Percentiles rank a stretch among this genome's conserved stretches.
These are phyloP conservation scores for Leptestheria dahalacensis DNA, from an alignment of 1,140 invertebrate genomes.

Conservation along the genomic window DNA sequence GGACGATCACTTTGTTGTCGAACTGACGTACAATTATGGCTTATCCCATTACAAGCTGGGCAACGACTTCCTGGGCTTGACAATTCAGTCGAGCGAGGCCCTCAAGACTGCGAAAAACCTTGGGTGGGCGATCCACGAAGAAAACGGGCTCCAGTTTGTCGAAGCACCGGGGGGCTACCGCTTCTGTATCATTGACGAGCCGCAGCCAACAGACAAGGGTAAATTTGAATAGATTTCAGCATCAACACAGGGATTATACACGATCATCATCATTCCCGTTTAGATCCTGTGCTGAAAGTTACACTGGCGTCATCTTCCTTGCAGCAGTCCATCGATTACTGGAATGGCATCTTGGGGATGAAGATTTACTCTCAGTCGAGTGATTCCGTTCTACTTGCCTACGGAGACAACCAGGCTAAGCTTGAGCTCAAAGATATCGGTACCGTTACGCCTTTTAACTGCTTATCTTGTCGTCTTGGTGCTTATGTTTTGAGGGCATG, in stretches of 20 bases:
- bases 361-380: constrained; percentile 40
- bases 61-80: constrained; percentile 82
- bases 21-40: constrained; percentile 96
- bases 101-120: constrained; percentile 50
- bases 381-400: constrained; percentile 40
- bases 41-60: constrained; percentile 66
- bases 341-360: constrained; percentile 60
- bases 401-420: constrained; percentile 53
- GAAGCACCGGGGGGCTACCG: constrained; percentile 82
- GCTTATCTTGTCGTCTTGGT: no score
- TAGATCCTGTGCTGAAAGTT: constrained; percentile 72
- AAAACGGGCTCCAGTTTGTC: constrained; percentile 40
- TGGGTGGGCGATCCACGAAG: constrained; percentile 47
- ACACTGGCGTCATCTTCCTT: constrained; percentile 63
- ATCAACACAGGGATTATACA: neutral
- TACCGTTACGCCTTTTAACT: constrained; percentile 29
- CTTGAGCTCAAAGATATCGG: constrained; percentile 56
- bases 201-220: constrained; percentile 46
- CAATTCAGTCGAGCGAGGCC: constrained; percentile 58
- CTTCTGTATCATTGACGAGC: constrained; percentile 60
- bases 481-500: no score
- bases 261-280: constrained; percentile 17
- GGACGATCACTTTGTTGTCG: constrained; percentile 86
- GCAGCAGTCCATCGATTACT: constrained; percentile 58
- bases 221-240: constrained; percentile 15